A percentile compares a stretch with the other conserved stretches of the same genome.
phyloP scores from a whole-genome alignment of 2,888 invertebrate genomes.

The Venustoraphidia nigricollis region DNA sequence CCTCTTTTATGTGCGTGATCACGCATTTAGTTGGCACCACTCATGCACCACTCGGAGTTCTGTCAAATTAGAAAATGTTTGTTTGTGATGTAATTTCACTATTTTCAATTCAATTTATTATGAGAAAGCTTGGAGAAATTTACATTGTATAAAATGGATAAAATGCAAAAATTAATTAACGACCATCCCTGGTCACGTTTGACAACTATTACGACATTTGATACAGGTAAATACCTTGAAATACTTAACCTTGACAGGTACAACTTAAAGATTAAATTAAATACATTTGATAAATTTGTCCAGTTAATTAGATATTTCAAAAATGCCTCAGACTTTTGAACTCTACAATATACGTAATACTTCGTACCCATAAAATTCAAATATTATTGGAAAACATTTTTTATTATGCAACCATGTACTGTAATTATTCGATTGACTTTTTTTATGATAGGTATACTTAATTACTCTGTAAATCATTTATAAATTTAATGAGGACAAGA shows the following conservation, averaged over 20 bases:
- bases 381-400: too few species aligned
- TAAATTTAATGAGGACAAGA: background rate
- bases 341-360: too few species aligned
- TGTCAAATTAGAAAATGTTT: background rate
- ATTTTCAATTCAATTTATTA: background rate
- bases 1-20: too few species aligned
- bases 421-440: too few species aligned
- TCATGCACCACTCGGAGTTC: too few species aligned
- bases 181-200: constrained; percentile 11
- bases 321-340: too few species aligned
- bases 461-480: too few species aligned
- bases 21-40: too few species aligned
- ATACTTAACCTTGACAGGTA: constrained; percentile 2
- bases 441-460: too few species aligned
- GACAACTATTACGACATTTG: constrained; percentile 23
- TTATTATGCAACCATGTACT: too few species aligned
- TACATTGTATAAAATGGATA: constrained; percentile 1
- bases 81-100: background rate
- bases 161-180: constrained; percentile 1
- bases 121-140: background rate
- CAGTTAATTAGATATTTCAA: too few species aligned
- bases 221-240: constrained; percentile 18
- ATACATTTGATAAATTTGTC: background rate
- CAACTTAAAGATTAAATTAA: background rate
- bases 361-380: too few species aligned